Conservation (phyloP, 1,140 invertebrate species). For the Zaprionus camerounensis region DNA sequence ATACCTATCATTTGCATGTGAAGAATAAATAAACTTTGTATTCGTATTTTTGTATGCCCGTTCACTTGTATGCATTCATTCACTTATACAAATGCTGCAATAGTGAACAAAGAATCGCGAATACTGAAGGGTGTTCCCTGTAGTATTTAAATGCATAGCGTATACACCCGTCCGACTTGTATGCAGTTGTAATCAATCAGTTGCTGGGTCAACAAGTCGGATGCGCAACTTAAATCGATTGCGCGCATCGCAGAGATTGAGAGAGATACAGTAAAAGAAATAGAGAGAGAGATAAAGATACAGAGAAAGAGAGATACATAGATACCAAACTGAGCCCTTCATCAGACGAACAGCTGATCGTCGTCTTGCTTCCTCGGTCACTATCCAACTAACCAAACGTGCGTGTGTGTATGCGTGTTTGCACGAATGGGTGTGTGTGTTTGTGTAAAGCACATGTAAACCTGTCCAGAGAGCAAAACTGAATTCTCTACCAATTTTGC, state of each 20-base stretch:
- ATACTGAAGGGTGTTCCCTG: not conserved
- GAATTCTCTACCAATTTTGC: slow-evolving; percentile 23
- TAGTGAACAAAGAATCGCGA: not conserved
- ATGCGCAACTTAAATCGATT: slow-evolving; percentile 3
- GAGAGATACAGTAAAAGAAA: not conserved
- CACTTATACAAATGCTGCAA: not conserved
- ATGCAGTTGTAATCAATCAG: not conserved
- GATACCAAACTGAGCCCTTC: not conserved
- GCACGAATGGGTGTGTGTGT: not conserved
- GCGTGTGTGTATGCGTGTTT: not conserved
- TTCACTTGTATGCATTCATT: not conserved
- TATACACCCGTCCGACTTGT: not conserved
- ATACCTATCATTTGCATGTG: too few species aligned
- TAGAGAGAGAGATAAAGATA: not conserved
- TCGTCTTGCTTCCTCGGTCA: not conserved
- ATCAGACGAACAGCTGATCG: slow-evolving; percentile 18
- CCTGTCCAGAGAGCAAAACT: slow-evolving; percentile 25
- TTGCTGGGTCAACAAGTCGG: slow-evolving; percentile 13
- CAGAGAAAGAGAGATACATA: not conserved
- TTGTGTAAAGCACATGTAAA: slow-evolving; percentile 18
- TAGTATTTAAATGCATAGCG: not conserved
- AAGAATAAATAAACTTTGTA: too few species aligned
- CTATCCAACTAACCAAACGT: not conserved
- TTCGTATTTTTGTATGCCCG: too few species aligned
- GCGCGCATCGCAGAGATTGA: not conserved